Evolutionary conservation across 2,888 invertebrate species (phyloP), one percentile per base, ranked within the genome.

Genomic region (Stenodera caucasica): DNA sequence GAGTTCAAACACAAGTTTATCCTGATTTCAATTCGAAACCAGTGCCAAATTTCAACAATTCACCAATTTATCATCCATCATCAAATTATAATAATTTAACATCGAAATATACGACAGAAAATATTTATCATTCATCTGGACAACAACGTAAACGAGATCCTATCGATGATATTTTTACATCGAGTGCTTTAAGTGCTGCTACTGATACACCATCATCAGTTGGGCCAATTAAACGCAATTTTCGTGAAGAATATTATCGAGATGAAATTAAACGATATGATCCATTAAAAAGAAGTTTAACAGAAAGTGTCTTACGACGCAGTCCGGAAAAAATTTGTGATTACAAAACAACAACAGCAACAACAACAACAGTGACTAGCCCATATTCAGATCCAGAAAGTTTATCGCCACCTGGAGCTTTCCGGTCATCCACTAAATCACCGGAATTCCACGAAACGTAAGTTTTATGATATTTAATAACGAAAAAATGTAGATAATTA

Each of bases 381-480:
- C 77, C 77, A 6, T 81, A 77, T 70, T 81, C 81, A 53, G 80
- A 81, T 70, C 70, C 79, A n/a, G 80, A 80, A 58, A 80, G 78
- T 68, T 68, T 81, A 45, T 80, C 80, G 8, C 80, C 80, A 9
- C 79, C 81, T 3, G 77, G 79, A 32, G 78, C 76, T 26, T 81
- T 80, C 65, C 75, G 79, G 65, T 76, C 69, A 58, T 65, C 72
- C 30, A 76, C 78, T 12, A 77, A 79, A 57, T 81, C 81, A 49
- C 81, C 82, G 12, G 82, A 82, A 60, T 82, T 81, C 71, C 81
- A 81, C 67, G 83, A 83, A 73, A 79, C 80, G 82, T 83, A 75
- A 82, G 82, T 82, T 50, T 32, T 53, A 9, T 23, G n/a, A 56
- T 57, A 57, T 62, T 58, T 51, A 4, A 26, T 12, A 12, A 8